phyloP scores from a whole-genome alignment of 1,140 invertebrate species.

The Leptinotarsa undecemlineata region DNA sequence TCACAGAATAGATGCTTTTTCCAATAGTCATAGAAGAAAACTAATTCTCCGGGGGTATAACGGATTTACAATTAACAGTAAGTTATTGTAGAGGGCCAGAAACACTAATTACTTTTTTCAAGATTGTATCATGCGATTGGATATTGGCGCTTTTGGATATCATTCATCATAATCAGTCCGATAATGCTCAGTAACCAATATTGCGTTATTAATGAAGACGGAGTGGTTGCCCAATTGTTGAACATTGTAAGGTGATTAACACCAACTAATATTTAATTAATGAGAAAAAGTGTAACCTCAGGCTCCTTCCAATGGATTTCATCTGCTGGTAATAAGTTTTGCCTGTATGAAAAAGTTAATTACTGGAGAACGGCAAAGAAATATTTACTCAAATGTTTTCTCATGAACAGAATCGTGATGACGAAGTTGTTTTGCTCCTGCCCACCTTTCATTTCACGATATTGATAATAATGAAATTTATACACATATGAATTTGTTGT shows the following conservation, averaged over 20 bases:
- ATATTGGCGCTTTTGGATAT: neutral
- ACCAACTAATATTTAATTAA: conserved; percentile 2
- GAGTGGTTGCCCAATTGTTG: neutral
- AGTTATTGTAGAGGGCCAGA: too few relatives aligned
- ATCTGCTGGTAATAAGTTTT: neutral
- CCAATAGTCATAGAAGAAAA: too few relatives aligned
- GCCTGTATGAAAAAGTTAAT: neutral
- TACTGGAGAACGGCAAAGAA: neutral
- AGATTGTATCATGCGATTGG: neutral
- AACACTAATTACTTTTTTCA: neutral
- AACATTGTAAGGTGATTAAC: neutral
- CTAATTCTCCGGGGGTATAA: too few relatives aligned
- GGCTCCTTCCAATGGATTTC: neutral
- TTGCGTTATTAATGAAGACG: conserved; percentile 1
- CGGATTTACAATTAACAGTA: too few relatives aligned
- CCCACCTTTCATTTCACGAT: too few relatives aligned
- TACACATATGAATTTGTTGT: too few relatives aligned
- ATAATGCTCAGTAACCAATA: neutral
- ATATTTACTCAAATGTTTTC: neutral
- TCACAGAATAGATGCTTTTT: too few relatives aligned
- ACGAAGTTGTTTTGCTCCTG: too few relatives aligned
- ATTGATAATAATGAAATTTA: too few relatives aligned
- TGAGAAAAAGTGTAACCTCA: neutral
- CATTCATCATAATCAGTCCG: neutral
- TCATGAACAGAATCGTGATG: too few relatives aligned